phyloP scores from a whole-genome alignment of 1,140 invertebrate genomes.

The Cherax destructor region DNA sequence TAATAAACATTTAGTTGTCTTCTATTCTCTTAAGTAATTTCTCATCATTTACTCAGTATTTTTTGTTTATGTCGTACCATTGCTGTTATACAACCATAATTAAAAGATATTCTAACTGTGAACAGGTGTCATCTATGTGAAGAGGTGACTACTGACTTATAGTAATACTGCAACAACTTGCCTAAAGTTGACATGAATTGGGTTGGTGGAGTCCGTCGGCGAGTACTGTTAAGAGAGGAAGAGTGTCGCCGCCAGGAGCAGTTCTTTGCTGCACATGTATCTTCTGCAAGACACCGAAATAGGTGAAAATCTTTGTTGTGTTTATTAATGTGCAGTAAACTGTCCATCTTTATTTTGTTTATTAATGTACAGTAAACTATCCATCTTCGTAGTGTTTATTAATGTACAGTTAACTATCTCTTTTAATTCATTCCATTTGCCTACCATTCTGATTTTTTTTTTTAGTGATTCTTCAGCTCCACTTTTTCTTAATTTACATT shows the following conservation, averaged over 20 bases:
- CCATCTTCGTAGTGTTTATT: not conserved
- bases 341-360: not conserved
- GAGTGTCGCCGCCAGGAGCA: constrained; percentile 11
- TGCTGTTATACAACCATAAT: too few relatives aligned
- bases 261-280: constrained; percentile 50
- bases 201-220: constrained; percentile 51
- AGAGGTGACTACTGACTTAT: too few relatives aligned
- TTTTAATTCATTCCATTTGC: too few relatives aligned
- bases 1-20: too few relatives aligned
- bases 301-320: not conserved
- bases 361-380: not conserved
- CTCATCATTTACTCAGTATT: too few relatives aligned
- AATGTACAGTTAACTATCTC: not conserved
- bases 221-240: constrained; percentile 35
- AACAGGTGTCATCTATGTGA: not conserved
- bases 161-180: not conserved
- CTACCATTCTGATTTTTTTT: too few relatives aligned
- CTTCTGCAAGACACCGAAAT: not conserved
- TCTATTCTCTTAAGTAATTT: too few relatives aligned
- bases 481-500: too few relatives aligned
- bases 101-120: not conserved
- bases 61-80: too few relatives aligned
- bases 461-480: too few relatives aligned
- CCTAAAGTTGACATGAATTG: constrained; percentile 23
- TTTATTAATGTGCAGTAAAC: not conserved